phyloP scores from a whole-genome alignment of 1,140 invertebrate species.

The Melanaphis sacchari region DNA sequence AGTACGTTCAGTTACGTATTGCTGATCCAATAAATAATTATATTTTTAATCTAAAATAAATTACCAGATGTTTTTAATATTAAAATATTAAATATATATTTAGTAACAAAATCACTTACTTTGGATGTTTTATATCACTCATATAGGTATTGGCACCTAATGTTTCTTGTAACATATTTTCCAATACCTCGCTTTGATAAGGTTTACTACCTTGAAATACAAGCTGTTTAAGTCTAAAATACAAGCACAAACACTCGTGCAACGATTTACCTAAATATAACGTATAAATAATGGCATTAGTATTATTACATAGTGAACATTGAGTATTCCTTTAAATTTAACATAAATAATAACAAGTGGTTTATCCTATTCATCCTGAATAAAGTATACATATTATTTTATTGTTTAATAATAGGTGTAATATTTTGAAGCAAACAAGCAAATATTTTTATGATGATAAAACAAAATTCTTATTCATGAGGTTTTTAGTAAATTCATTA shows the following conservation, averaged over 20 bases:
- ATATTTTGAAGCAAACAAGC: neutral
- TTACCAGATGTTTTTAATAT: too few relatives aligned
- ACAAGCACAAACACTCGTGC: constrained; percentile 82
- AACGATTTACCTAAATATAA: constrained; percentile 71
- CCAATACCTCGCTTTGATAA: constrained; percentile 84
- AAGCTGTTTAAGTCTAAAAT: constrained; percentile 91
- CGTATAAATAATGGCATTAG: neutral
- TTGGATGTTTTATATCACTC: constrained; percentile 83
- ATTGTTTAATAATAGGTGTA: neutral
- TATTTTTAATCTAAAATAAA: too few relatives aligned
- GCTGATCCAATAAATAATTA: too few relatives aligned
- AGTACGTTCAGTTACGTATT: too few relatives aligned
- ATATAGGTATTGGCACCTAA: constrained; percentile 87
- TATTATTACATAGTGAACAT: neutral
- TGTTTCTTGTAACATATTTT: constrained; percentile 85
- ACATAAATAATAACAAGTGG: neutral
- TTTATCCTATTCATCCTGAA: neutral
- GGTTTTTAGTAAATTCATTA: too few relatives aligned
- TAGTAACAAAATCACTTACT: too few relatives aligned
- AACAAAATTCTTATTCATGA: neutral
- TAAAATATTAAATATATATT: too few relatives aligned
- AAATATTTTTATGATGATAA: neutral
- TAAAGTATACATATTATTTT: neutral
- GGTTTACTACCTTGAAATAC: constrained; percentile 89
- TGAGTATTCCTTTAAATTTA: neutral